These are phyloP conservation scores for Valencia hispanica DNA, from an alignment of 2,797 vertebrate species.

Conservation along the genomic window DNA sequence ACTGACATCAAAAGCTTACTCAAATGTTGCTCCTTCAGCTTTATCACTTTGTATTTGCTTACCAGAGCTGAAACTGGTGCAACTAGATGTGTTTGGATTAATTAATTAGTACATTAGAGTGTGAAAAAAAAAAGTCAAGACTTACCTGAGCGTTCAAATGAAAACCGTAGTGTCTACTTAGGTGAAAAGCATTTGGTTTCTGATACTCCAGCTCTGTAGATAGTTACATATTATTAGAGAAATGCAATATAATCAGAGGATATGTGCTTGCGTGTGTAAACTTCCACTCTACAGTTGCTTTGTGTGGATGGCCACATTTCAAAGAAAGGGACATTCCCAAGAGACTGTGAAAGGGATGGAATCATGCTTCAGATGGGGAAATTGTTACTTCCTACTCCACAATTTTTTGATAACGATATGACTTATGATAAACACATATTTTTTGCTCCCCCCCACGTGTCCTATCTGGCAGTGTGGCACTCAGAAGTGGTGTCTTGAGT, in stretches of 20 bases:
- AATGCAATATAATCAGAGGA: constrained; percentile 1
- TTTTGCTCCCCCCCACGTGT: too few relatives aligned
- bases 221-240: constrained; percentile 19
- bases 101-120: constrained; percentile 60
- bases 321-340: background rate
- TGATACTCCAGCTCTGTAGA: constrained; percentile 25
- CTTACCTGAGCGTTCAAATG: constrained; percentile 28
- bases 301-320: background rate
- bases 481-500: too few relatives aligned
- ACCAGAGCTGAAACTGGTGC: constrained; percentile 34
- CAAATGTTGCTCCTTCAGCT: constrained; percentile 27
- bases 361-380: background rate
- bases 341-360: background rate
- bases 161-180: constrained; percentile 27
- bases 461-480: too few relatives aligned
- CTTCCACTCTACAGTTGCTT: background rate
- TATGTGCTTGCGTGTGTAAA: constrained; percentile 12
- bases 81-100: constrained; percentile 27
- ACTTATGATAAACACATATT: background rate
- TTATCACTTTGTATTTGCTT: constrained; percentile 25
- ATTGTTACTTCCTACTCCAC: background rate
- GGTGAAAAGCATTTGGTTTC: constrained; percentile 19
- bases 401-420: background rate
- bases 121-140: constrained; percentile 43
- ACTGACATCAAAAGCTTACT: constrained; percentile 37